Conservation (phyloP, 1,140 invertebrate genomes). For the Cydia strobilella region DNA sequence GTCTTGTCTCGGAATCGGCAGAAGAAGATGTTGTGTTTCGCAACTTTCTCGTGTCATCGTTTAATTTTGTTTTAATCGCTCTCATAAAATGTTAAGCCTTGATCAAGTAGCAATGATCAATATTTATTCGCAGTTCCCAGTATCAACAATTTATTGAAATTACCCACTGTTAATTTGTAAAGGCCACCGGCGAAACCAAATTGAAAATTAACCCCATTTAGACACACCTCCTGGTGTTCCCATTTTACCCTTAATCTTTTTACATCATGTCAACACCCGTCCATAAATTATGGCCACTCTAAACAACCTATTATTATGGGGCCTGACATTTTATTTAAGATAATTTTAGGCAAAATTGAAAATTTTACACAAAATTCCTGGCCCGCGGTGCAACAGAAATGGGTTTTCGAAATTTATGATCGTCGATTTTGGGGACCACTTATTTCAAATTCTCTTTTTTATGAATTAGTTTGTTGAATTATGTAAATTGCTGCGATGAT, state of each 20-base stretch:
- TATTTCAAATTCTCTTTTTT: slow-evolving; percentile 28
- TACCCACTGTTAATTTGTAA: slow-evolving; percentile 56
- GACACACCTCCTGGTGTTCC: slow-evolving; percentile 63
- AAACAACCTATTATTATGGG: slow-evolving; percentile 71
- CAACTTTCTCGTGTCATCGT: slow-evolving; percentile 53
- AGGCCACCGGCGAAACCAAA: slow-evolving; percentile 66
- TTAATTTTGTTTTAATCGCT: slow-evolving; percentile 60
- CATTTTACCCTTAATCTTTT: slow-evolving; percentile 56
- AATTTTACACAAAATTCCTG: slow-evolving; percentile 64
- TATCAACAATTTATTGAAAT: slow-evolving; percentile 60
- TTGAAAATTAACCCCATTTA: slow-evolving; percentile 76
- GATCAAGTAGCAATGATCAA: slow-evolving; percentile 53
- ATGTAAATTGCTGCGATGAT: background rate
- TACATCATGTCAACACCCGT: slow-evolving; percentile 70
- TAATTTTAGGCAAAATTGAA: slow-evolving; percentile 71
- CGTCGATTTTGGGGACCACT: slow-evolving; percentile 43
- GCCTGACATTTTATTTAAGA: slow-evolving; percentile 73
- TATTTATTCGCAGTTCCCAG: slow-evolving; percentile 57
- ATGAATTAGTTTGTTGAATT: slow-evolving; percentile 29
- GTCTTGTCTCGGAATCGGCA: slow-evolving; percentile 38
- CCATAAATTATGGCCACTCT: slow-evolving; percentile 71
- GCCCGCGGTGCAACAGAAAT: slow-evolving; percentile 66
- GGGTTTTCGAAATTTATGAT: slow-evolving; percentile 71
- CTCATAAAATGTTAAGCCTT: slow-evolving; percentile 52
- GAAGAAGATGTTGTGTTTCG: slow-evolving; percentile 37